Evolutionary conservation across 2,113 vertebrate species (phyloP), one percentile per base, ranked within the genome.

Genomic region (Cyanoliseus patagonus): DNA sequence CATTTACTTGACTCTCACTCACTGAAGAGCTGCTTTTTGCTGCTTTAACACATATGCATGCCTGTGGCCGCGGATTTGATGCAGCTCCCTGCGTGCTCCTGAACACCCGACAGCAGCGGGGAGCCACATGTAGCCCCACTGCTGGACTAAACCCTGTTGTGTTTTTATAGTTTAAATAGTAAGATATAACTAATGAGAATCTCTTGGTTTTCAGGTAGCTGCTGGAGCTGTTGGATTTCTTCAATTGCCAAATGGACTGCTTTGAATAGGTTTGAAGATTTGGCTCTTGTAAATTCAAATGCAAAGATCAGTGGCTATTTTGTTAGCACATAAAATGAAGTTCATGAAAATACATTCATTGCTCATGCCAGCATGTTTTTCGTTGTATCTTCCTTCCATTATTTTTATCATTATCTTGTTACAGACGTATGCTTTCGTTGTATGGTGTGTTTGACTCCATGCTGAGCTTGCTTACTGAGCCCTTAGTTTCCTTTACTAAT

Each of bases 211-310:
- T 8, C 97, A 98, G 98, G 97, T 98, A 94, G 95, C 96, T 79
- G 55, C 68, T 27, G 82, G 44, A 86, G 80, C 37, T 11, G 52
- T 14, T 6, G 67, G 23, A 47, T 49, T 80, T 55, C 92, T 20
- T 62, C 70, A 6, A 4, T 77, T 76, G 59, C 88, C 95, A 85
- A 53, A 64, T n/a, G 96, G 95, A 95, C 95, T 85, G 76, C 97
- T 88, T 83, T 95, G 94, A 94, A 77, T 98, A 98, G 98, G 98
- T 98, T 97, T 98, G 98, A 98, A 98, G 98, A 97, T 94, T 94
- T 96, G 83, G 94, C 97, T 97, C 86, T 95, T 97, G 88, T 96
- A 76, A 95, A 92, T 91, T 93, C 37, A 96, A 93, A 94, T 95
- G 90, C 96, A 96, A 72, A 98, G 96, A 97, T 97, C 92, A 90